Base-by-base conservation (phyloP, 1,140 invertebrate genomes). In the Pteromalus puparum region DNA sequence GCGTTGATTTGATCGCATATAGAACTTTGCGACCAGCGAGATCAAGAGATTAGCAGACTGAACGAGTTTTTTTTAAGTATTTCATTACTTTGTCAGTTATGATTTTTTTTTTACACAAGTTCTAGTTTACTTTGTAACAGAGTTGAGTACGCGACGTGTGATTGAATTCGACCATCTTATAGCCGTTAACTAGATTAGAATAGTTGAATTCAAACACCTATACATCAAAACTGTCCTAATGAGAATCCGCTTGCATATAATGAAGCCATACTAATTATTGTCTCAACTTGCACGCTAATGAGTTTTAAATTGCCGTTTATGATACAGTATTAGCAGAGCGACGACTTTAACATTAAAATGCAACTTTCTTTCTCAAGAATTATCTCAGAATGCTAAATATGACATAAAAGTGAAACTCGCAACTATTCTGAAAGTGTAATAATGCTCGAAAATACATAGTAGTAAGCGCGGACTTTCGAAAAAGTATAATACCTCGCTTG, bases 341-440 rank as follows among this genome's bases (percentile, higher is more conserved):
- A 72, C 70, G 78, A 80, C 38, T 34, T 42, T 72, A 48, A 42
- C 21, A 80, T 80, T 72, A 67, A 67, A 80, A 80, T 72, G 78
- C 12, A 34, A 48, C n/a, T 72, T 70, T 70, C 24, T 70, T 68
- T 68, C 30, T 34, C 21, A 1, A 61, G 53, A 61, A 61, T 61
- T 18, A 61, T 61, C 53, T 61, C 53, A 61, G 53, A 61, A 61
- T n/a, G 53, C 21, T n/a, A 61, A 21, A 61, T 61, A n/a, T 61
- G 53, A 61, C 53, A 61, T 61, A 61, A 61, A 61, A 61, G 53
- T 61, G 53, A 61, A 61, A 61, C 53, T 61, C 53, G 13, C 53
- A 61, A 61, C 53, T n/a, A n/a, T n/a, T 61, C 18, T 61, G 53
- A 61, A 61, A 21, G 53, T 61, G 21, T 61, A 61, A 61, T 61